Evolutionary conservation across 2,113 vertebrate genomes (phyloP).

Genomic region (Mastomys coucha): DNA sequence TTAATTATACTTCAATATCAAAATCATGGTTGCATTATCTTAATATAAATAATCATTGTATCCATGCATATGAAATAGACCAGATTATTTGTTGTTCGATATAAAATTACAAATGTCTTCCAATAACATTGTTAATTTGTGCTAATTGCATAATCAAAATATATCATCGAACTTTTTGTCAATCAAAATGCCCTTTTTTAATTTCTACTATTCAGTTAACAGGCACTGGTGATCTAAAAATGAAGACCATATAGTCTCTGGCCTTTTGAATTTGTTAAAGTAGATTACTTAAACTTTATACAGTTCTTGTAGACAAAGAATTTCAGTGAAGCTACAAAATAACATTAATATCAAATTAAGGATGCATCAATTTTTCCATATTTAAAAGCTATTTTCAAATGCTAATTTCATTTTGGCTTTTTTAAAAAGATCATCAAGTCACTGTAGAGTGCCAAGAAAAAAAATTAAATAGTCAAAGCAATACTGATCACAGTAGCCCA

Average conservation of each 20-base stretch:
- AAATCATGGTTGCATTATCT: slow-evolving; percentile 8
- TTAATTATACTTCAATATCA: not conserved
- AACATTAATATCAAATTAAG: not conserved
- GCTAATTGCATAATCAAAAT: slow-evolving; percentile 14
- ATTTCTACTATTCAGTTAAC: not conserved
- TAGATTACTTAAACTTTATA: not conserved
- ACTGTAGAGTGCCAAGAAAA: not conserved
- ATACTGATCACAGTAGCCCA: not conserved
- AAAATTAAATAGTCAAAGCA: slow-evolving; percentile 6
- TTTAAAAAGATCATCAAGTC: not conserved
- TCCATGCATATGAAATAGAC: not conserved
- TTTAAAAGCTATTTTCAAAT: slow-evolving; percentile 49
- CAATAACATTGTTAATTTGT: not conserved
- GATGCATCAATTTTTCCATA: not conserved
- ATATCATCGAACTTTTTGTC: not conserved
- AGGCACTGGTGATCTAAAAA: not conserved
- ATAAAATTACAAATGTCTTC: slow-evolving; percentile 1
- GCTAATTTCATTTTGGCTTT: not conserved
- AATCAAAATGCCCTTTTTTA: not conserved
- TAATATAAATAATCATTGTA: not conserved
- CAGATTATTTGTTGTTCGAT: not conserved
- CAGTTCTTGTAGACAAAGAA: not conserved
- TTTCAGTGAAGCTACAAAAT: slow-evolving; percentile 26
- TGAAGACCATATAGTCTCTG: not conserved
- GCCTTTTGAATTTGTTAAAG: not conserved